A percentile compares a stretch with the other conserved stretches of the same genome.
Conservation (phyloP, 1,140 invertebrate species). For the Diuraphis noxia region DNA sequence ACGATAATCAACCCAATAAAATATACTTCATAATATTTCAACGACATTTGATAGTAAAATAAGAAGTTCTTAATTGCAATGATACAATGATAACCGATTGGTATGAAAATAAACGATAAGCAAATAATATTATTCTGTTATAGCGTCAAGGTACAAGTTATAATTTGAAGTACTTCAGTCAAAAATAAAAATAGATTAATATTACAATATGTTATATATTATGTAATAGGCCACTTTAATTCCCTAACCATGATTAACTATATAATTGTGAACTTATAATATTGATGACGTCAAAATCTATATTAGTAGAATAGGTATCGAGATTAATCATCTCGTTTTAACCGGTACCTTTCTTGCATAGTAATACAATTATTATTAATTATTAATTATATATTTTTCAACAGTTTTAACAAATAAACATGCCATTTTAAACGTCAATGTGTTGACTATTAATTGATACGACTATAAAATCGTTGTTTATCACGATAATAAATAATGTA, state of each 20-base stretch:
- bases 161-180: background rate
- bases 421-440: no score
- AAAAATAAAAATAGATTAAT: background rate
- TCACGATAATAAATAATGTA: no score
- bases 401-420: no score
- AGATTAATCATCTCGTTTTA: background rate
- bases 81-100: background rate
- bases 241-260: background rate
- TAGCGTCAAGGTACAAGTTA: background rate
- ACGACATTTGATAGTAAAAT: background rate
- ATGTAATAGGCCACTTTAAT: background rate
- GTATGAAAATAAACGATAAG: background rate
- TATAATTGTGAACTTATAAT: background rate
- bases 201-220: background rate
- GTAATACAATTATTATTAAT: no score
- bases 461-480: no score
- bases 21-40: background rate
- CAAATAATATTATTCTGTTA: background rate
- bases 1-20: background rate
- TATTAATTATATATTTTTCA: no score
- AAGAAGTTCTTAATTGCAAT: background rate
- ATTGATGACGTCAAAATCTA: background rate
- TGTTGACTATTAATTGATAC: no score
- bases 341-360: no score
- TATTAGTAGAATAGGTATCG: background rate